phyloP scores from a whole-genome alignment of 2,888 invertebrate species.

The Theretra japonica region DNA sequence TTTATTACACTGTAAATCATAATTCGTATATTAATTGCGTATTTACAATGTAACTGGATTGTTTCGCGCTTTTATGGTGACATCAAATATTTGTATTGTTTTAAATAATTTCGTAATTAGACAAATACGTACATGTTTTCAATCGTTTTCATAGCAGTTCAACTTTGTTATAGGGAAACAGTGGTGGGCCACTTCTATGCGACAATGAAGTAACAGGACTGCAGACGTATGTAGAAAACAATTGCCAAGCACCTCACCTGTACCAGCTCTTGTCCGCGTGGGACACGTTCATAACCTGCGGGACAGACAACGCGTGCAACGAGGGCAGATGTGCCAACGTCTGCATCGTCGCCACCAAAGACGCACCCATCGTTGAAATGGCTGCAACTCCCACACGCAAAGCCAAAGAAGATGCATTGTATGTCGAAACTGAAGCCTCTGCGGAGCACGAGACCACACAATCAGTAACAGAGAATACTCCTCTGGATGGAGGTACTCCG shows the following conservation, averaged over 20 bases:
- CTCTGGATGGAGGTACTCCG: not conserved
- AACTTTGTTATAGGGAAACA: constrained; percentile 61
- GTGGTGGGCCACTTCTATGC: constrained; percentile 75
- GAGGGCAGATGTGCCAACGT: constrained; percentile 57
- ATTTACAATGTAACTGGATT: not conserved
- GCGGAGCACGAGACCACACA: not conserved
- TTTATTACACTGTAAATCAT: not conserved
- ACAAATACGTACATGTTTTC: too few relatives aligned
- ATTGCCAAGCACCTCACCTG: constrained; percentile 69
- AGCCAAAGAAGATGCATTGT: not conserved
- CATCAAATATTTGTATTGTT: not conserved
- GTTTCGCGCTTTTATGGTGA: not conserved
- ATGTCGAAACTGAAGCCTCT: not conserved
- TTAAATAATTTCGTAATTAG: too few relatives aligned
- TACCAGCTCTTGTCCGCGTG: constrained; percentile 68
- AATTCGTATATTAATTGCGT: not conserved
- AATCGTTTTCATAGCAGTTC: not conserved
- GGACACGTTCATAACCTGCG: constrained; percentile 68
- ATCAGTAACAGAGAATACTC: constrained; percentile 1
- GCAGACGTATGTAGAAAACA: constrained; percentile 70
- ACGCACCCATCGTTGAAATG: constrained; percentile 41
- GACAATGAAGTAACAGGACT: constrained; percentile 64
- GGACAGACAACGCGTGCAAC: constrained; percentile 61
- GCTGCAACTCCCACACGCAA: constrained; percentile 3
- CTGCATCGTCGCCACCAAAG: constrained; percentile 66